A percentile compares a stretch with the other conserved stretches of the same genome.
Evolutionary conservation across 2,888 invertebrate genomes (phyloP).

Genomic region (Nasonovia ribisnigri): DNA sequence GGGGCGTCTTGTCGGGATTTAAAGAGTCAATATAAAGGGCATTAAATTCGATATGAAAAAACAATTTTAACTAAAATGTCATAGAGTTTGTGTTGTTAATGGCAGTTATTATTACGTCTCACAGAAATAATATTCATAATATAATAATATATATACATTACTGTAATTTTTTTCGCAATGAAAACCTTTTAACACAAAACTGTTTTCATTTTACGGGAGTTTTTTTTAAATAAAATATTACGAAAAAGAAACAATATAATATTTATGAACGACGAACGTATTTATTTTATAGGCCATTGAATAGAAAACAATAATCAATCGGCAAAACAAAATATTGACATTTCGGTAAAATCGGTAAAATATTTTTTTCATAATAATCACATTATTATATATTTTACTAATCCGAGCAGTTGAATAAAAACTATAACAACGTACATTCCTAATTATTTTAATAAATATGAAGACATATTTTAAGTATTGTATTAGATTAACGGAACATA

Average conservation of each 20-base stretch:
- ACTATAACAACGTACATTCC: not conserved
- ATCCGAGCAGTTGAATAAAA: not conserved
- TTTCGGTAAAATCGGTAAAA: not conserved
- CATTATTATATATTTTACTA: not conserved
- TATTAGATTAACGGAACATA: not conserved
- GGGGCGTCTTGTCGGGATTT: not conserved
- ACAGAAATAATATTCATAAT: not conserved
- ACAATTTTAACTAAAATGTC: not conserved
- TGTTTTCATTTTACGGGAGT: not conserved
- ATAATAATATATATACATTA: not conserved
- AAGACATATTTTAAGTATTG: not conserved
- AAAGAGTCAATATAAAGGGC: not conserved
- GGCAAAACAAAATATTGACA: not conserved
- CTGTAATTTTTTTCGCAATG: not conserved
- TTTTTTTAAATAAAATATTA: not conserved
- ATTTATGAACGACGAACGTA: not conserved
- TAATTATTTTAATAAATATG: not conserved
- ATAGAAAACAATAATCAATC: not conserved
- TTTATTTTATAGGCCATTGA: not conserved
- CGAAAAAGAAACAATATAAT: not conserved
- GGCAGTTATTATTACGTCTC: not conserved
- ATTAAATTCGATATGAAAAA: not conserved
- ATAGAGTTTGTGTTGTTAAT: not conserved
- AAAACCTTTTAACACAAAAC: slow-evolving; percentile 2
- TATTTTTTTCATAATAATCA: not conserved